Conservation (phyloP, 2,888 invertebrate genomes). For the Teinopalpus imperialis region DNA sequence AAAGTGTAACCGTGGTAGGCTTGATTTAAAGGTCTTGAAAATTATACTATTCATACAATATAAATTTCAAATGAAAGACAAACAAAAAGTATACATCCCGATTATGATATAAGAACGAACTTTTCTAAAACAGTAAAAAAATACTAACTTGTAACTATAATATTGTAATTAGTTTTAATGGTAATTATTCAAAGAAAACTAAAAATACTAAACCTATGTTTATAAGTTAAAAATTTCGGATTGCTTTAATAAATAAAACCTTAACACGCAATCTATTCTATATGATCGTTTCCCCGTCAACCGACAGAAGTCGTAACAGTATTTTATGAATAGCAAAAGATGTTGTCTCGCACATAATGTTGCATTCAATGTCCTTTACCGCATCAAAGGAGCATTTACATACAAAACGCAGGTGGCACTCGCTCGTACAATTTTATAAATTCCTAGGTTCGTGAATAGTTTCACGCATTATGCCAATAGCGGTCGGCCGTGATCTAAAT, state of each 20-base stretch:
- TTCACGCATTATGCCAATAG: conserved; percentile 27
- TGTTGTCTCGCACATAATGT: conserved; percentile 66
- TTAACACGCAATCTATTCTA: background rate
- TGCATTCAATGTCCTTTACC: conserved; percentile 50
- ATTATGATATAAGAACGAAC: too few relatives aligned
- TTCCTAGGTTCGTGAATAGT: background rate
- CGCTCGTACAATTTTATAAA: background rate
- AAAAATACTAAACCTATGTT: too few relatives aligned
- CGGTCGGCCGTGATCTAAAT: conserved; percentile 33
- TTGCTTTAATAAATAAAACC: background rate
- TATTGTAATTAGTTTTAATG: too few relatives aligned
- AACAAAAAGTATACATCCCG: too few relatives aligned
- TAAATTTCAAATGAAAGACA: too few relatives aligned
- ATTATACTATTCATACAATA: too few relatives aligned
- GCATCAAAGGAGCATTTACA: conserved; percentile 31
- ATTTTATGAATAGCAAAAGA: conserved; percentile 75
- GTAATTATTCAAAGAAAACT: too few relatives aligned
- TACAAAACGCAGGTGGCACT: background rate
- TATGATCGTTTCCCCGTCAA: conserved; percentile 24
- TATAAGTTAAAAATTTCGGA: too few relatives aligned
- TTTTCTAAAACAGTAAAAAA: too few relatives aligned
- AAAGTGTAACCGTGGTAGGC: too few relatives aligned
- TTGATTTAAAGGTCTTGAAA: too few relatives aligned
- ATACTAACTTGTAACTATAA: too few relatives aligned
- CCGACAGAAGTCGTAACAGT: conserved; percentile 46